Conservation (phyloP, 1,140 invertebrate species). For the Calosoma granatense region DNA sequence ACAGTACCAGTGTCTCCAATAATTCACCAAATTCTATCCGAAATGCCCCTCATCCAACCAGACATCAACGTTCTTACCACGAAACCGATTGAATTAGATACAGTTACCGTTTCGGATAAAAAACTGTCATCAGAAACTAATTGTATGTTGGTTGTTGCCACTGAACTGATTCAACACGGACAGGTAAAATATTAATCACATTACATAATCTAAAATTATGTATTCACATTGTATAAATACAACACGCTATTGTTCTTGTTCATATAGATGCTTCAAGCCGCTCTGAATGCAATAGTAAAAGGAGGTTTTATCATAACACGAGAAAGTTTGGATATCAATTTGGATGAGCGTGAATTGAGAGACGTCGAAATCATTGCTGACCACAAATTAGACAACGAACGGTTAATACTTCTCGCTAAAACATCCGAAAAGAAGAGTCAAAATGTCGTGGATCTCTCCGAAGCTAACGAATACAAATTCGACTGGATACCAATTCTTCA, state of each 20-base stretch:
- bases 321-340: slow-evolving; percentile 30
- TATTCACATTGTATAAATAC: background rate
- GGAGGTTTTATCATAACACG: slow-evolving; percentile 41
- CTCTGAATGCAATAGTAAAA: slow-evolving; percentile 31
- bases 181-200: too few species aligned
- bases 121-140: slow-evolving; percentile 46
- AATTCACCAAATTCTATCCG: slow-evolving; percentile 44
- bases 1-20: slow-evolving; percentile 37
- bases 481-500: slow-evolving; percentile 45
- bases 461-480: slow-evolving; percentile 25
- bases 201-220: background rate
- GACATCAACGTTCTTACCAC: slow-evolving; percentile 40
- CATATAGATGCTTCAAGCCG: slow-evolving; percentile 34
- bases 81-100: slow-evolving; percentile 39
- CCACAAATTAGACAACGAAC: slow-evolving; percentile 35
- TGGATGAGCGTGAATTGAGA: slow-evolving; percentile 16
- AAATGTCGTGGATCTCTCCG: slow-evolving; percentile 5
- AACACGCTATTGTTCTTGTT: background rate
- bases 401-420: slow-evolving; percentile 30
- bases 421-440: slow-evolving; percentile 12
- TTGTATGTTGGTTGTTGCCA: slow-evolving; percentile 43
- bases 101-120: slow-evolving; percentile 48
- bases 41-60: slow-evolving; percentile 53
- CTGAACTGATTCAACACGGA: slow-evolving; percentile 32
- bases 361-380: slow-evolving; percentile 34